Conservation (phyloP, 2,113 vertebrate genomes). For the Lamprologus tigripictilis region DNA sequence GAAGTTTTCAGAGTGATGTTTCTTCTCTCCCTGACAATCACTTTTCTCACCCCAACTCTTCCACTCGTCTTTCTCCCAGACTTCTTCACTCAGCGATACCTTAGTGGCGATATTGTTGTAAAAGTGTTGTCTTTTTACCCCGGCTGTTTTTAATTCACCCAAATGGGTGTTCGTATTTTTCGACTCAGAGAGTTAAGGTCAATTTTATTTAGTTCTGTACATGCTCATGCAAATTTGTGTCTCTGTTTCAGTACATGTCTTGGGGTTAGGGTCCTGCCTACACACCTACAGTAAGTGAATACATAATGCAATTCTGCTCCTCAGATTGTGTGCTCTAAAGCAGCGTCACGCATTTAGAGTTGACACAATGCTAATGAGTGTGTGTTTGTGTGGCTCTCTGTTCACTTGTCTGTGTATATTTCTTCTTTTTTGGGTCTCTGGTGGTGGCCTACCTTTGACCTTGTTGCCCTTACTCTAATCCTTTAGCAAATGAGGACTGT, state of each 20-base stretch:
- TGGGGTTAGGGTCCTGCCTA: conserved; percentile 43
- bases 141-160: conserved; percentile 11
- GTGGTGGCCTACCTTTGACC: conserved; percentile 52
- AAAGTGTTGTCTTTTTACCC: conserved; percentile 50
- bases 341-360: conserved; percentile 14
- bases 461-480: conserved; percentile 61
- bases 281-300: conserved; percentile 60
- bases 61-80: conserved; percentile 20
- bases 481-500: conserved; percentile 65
- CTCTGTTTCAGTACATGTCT: conserved; percentile 46
- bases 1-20: conserved; percentile 70
- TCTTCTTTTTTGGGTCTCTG: conserved; percentile 48
- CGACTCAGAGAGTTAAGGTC: conserved; percentile 49
- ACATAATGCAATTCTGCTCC: conserved; percentile 44
- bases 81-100: conserved; percentile 18
- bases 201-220: conserved; percentile 59
- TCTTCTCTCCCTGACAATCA: conserved; percentile 70
- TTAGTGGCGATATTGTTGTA: neutral
- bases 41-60: conserved; percentile 49
- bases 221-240: conserved; percentile 56
- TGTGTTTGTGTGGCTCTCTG: conserved; percentile 12
- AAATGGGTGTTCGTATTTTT: conserved; percentile 35
- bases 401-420: conserved; percentile 23
- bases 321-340: conserved; percentile 11
- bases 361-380: conserved; percentile 40